Evolutionary conservation across 2,113 vertebrate species (phyloP).

Genomic region (Pelecanoides urinatrix): DNA sequence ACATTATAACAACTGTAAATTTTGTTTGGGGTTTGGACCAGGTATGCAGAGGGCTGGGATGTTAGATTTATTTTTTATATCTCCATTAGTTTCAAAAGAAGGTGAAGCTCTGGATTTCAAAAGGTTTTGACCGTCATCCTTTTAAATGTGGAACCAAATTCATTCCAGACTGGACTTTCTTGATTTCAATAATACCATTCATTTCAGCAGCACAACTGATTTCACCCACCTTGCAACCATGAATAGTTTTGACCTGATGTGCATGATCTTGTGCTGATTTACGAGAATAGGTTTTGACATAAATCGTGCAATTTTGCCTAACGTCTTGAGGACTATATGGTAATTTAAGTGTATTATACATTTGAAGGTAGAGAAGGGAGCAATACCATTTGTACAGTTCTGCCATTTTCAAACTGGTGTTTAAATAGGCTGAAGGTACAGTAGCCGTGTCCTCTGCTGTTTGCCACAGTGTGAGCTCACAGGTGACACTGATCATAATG

Average conservation of each 20-base stretch:
- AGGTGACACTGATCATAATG: neutral
- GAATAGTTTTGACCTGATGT: neutral
- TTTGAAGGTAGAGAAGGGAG: neutral
- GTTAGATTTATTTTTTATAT: neutral
- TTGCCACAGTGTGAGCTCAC: neutral
- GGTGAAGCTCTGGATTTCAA: neutral
- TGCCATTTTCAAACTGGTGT: neutral
- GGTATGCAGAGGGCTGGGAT: neutral
- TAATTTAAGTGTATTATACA: neutral
- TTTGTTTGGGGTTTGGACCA: neutral
- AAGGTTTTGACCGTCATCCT: neutral
- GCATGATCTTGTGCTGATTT: neutral
- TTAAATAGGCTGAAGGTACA: neutral
- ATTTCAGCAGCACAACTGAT: neutral
- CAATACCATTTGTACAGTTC: neutral
- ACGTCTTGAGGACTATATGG: neutral
- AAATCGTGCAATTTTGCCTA: neutral
- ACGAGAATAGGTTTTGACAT: neutral
- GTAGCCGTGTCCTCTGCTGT: neutral
- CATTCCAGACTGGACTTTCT: neutral
- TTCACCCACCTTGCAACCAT: neutral
- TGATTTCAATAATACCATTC: neutral
- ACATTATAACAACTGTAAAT: neutral
- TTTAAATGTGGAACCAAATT: neutral
- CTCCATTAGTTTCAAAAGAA: neutral